A percentile compares a stretch with the other conserved stretches of the same genome.
Conservation (phyloP, 2,888 invertebrate genomes). For the Sialis lutaria region DNA sequence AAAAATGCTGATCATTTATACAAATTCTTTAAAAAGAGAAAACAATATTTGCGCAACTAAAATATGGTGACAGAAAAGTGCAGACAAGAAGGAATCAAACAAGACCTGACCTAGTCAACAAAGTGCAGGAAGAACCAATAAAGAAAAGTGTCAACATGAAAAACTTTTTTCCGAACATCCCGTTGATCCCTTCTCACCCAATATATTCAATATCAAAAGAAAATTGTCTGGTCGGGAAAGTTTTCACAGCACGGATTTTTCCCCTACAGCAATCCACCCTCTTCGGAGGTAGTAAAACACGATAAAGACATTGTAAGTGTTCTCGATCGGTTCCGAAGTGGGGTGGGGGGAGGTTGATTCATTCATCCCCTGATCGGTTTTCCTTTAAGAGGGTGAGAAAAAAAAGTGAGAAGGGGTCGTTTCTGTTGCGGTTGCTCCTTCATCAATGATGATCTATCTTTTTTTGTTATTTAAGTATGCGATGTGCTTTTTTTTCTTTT, state of each 20-base stretch:
- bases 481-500: too few relatives aligned
- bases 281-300: constrained; percentile 1
- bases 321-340: neutral
- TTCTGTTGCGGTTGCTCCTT: too few relatives aligned
- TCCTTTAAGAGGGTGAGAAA: neutral
- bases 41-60: too few relatives aligned
- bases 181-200: neutral
- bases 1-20: too few relatives aligned
- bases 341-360: neutral
- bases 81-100: too few relatives aligned
- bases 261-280: neutral
- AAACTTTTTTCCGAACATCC: neutral
- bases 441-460: too few relatives aligned
- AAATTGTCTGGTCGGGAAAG: constrained; percentile 3
- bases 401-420: too few relatives aligned
- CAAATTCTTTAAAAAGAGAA: too few relatives aligned
- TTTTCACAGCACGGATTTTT: neutral
- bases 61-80: too few relatives aligned
- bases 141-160: neutral
- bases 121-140: neutral
- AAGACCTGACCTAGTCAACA: neutral
- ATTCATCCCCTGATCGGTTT: neutral
- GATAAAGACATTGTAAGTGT: constrained; percentile 3
- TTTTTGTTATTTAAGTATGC: too few relatives aligned
- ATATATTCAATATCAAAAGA: constrained; percentile 5